A percentile compares a stretch with the other conserved stretches of the same genome.
Evolutionary conservation across 2,888 invertebrate genomes (phyloP).

Genomic region (Apamea crenata): DNA sequence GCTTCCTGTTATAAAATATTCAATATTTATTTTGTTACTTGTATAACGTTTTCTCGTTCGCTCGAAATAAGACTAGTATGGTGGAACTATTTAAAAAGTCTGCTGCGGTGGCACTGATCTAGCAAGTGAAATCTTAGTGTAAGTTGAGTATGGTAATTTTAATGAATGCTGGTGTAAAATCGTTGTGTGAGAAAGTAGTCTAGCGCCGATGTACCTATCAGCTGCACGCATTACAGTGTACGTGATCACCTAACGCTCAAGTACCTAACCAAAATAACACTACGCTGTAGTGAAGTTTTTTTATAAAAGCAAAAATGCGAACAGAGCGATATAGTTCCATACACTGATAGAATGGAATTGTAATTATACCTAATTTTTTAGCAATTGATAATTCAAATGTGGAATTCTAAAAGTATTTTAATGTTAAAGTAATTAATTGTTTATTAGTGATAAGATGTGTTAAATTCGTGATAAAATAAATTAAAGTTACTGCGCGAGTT

Average conservation of each 20-base stretch:
- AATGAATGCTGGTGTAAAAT: slow-evolving; percentile 71
- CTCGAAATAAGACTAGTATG: slow-evolving; percentile 65
- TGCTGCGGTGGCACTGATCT: slow-evolving; percentile 52
- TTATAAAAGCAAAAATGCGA: slow-evolving; percentile 64
- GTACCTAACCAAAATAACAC: slow-evolving; percentile 70
- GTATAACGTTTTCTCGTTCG: slow-evolving; percentile 73
- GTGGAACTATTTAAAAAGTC: slow-evolving; percentile 52
- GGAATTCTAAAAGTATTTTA: slow-evolving; percentile 85
- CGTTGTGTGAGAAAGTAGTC: slow-evolving; percentile 71
- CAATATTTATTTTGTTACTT: slow-evolving; percentile 67
- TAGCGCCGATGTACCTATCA: slow-evolving; percentile 73
- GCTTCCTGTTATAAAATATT: slow-evolving; percentile 74
- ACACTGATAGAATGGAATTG: slow-evolving; percentile 78
- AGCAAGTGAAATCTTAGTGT: slow-evolving; percentile 50
- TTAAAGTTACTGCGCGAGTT: slow-evolving; percentile 80
- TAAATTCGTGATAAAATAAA: slow-evolving; percentile 85
- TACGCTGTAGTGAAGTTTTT: slow-evolving; percentile 66
- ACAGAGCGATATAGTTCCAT: slow-evolving; percentile 72
- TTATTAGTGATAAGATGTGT: slow-evolving; percentile 85
- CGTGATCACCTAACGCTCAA: slow-evolving; percentile 72
- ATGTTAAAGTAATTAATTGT: slow-evolving; percentile 83
- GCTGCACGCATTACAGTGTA: slow-evolving; percentile 74
- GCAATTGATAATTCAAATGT: slow-evolving; percentile 78
- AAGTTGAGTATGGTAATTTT: slow-evolving; percentile 67
- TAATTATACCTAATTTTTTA: slow-evolving; percentile 75